Evolutionary conservation across 2,113 vertebrate species (phyloP).

Genomic region (pig (Sus scrofa)): T2T-Sscrofa CM000814.6:39552501-39553000

Average conservation of each 20-base stretch:
- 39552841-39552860: not conserved
- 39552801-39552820: not conserved
- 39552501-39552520: not conserved
- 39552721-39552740: conserved; percentile 23
- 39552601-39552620: not conserved
- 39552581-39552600: not conserved
- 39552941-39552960: not conserved
- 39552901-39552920: not conserved
- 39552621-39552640: not conserved
- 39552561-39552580: not conserved
- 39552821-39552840: not conserved
- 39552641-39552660: no score
- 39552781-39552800: not conserved
- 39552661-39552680: conserved; percentile 4
- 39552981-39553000: not conserved
- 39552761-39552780: not conserved
- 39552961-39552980: not conserved
- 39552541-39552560: conserved; percentile 29
- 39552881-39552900: not conserved
- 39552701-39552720: not conserved
- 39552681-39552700: not conserved
- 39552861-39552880: not conserved
- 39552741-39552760: not conserved
- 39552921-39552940: not conserved
- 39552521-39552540: not conserved